These are phyloP conservation scores for Frankliniella intonsa DNA, from an alignment of 2,888 invertebrate species.

Conservation along the genomic window DNA sequence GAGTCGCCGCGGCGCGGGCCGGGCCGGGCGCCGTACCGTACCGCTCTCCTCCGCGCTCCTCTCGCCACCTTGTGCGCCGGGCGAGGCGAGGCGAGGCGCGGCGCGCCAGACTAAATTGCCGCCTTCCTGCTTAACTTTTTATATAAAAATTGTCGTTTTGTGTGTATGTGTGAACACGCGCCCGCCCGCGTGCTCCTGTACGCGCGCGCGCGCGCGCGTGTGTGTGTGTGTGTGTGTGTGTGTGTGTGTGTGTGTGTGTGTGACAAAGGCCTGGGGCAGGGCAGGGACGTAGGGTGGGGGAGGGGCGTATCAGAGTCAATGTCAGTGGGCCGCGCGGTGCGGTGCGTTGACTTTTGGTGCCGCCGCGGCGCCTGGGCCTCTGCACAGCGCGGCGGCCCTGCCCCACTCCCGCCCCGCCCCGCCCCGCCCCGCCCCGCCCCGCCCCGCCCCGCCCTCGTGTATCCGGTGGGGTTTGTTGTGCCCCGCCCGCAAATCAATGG, in stretches of 20 bases:
- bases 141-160: slow-evolving; percentile 27
- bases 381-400: background rate
- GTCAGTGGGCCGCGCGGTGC: background rate
- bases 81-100: too few species aligned
- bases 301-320: background rate
- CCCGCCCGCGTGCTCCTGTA: background rate
- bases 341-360: background rate
- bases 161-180: background rate
- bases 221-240: background rate
- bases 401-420: background rate
- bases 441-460: background rate
- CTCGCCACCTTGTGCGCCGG: background rate
- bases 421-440: background rate
- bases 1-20: too few species aligned
- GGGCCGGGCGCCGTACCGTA: too few species aligned
- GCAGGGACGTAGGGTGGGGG: background rate
- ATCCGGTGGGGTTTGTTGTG: background rate
- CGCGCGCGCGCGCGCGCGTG: background rate
- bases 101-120: background rate
- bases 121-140: slow-evolving; percentile 24
- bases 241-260: background rate
- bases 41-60: background rate
- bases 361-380: background rate
- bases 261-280: background rate
- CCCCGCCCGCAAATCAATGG: background rate